phyloP scores from a whole-genome alignment of 1,140 invertebrate species.

The Bicyclus anynana region DNA sequence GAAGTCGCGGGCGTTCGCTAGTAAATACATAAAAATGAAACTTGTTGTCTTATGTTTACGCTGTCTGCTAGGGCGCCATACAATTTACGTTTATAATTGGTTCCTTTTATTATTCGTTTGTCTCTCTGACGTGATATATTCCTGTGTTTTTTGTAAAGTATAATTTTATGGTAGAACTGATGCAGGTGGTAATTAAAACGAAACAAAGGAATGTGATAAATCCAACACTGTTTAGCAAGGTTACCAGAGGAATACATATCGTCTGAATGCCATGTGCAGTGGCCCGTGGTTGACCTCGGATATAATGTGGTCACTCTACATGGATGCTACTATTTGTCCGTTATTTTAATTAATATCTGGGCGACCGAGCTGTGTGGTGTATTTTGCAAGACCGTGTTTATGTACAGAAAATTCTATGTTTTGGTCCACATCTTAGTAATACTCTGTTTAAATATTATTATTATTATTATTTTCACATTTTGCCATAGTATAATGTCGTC shows the following conservation, averaged over 20 bases:
- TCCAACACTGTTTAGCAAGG: constrained; percentile 29
- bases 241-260: constrained; percentile 29
- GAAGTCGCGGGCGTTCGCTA: too few species aligned
- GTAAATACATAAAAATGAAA: too few species aligned
- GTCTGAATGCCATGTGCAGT: constrained; percentile 45
- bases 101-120: background rate
- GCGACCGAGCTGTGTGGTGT: too few species aligned
- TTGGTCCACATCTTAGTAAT: too few species aligned
- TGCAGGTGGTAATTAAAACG: constrained; percentile 35
- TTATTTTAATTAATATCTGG: background rate
- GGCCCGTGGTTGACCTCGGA: constrained; percentile 38
- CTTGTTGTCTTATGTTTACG: too few species aligned
- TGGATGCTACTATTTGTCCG: constrained; percentile 11
- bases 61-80: too few species aligned
- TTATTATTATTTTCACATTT: too few species aligned
- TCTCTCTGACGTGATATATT: background rate
- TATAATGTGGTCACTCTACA: constrained; percentile 12
- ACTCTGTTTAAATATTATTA: too few species aligned
- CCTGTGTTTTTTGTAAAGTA: background rate
- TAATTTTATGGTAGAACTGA: constrained; percentile 1
- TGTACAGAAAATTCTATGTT: too few species aligned
- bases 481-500: too few species aligned
- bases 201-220: constrained; percentile 42
- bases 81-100: too few species aligned
- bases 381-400: too few species aligned